Conservation (phyloP, 2,888 invertebrate species). For the Sminthurides aquaticus region DNA sequence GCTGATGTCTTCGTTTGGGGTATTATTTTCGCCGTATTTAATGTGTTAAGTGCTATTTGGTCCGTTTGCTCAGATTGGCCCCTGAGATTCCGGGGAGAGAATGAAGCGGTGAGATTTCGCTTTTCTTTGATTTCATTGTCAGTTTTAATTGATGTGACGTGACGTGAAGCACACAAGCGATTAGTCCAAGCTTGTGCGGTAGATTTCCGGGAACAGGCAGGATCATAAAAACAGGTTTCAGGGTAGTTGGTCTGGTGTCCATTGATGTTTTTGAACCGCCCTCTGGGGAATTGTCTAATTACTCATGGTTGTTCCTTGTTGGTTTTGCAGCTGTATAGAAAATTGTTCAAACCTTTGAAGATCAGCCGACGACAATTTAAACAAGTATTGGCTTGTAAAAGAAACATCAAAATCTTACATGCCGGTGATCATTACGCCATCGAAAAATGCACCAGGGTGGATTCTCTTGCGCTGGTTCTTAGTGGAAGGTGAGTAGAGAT, state of each 20-base stretch:
- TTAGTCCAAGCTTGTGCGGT: too few relatives aligned
- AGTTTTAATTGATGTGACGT: too few relatives aligned
- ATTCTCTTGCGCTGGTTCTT: constrained; percentile 74
- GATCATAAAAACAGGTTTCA: too few relatives aligned
- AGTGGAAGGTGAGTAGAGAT: constrained; percentile 66
- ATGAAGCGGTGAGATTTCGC: constrained; percentile 12
- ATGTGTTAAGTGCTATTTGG: constrained; percentile 19
- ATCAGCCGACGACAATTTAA: constrained; percentile 75
- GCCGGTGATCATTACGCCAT: constrained; percentile 80
- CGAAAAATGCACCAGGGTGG: constrained; percentile 80
- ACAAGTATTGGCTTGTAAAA: constrained; percentile 71
- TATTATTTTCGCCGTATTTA: constrained; percentile 10
- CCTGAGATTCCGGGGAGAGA: constrained; percentile 17
- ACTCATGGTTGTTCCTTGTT: too few relatives aligned
- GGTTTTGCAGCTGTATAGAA: constrained; percentile 19
- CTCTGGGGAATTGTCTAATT: too few relatives aligned
- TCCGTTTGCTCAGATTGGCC: constrained; percentile 15
- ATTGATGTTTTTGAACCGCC: too few relatives aligned
- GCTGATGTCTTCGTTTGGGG: constrained; percentile 13
- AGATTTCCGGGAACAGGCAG: too few relatives aligned
- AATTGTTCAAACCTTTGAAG: constrained; percentile 46
- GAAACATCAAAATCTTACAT: constrained; percentile 68
- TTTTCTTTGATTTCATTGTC: too few relatives aligned
- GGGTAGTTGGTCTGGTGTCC: too few relatives aligned
- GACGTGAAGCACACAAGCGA: too few relatives aligned